These are phyloP conservation scores for Ptyas mucosa DNA, from an alignment of 2,113 vertebrate species.

Conservation along the genomic window DNA sequence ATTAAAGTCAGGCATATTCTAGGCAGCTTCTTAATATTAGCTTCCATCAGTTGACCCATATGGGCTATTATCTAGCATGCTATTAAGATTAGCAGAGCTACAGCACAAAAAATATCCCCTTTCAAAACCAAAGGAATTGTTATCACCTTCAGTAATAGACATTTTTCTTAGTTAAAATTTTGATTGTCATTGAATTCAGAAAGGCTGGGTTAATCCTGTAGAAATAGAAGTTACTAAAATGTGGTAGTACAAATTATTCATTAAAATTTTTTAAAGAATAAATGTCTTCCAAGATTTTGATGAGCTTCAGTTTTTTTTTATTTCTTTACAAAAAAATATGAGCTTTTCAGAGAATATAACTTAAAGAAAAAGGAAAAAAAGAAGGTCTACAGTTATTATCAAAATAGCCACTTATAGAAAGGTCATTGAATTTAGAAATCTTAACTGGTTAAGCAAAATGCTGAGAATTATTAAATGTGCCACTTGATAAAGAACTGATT, in stretches of 20 bases:
- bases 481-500: neutral
- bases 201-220: neutral
- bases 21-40: neutral
- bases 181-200: neutral
- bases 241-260: neutral
- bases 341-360: neutral
- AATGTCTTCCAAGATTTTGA: neutral
- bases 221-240: neutral
- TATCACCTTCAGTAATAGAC: neutral
- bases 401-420: neutral
- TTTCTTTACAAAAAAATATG: neutral
- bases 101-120: neutral
- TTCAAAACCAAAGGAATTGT: neutral
- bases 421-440: neutral
- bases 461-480: neutral
- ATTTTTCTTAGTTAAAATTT: neutral
- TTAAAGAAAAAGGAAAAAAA: neutral
- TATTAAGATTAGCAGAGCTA: neutral
- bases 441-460: neutral
- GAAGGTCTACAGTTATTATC: neutral
- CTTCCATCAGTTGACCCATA: neutral
- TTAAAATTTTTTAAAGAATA: neutral
- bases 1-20: neutral
- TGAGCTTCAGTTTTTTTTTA: neutral
- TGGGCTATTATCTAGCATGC: neutral